These are phyloP conservation scores for Artibeus lituratus DNA, from an alignment of 2,797 vertebrate species.

Conservation along the genomic window DNA sequence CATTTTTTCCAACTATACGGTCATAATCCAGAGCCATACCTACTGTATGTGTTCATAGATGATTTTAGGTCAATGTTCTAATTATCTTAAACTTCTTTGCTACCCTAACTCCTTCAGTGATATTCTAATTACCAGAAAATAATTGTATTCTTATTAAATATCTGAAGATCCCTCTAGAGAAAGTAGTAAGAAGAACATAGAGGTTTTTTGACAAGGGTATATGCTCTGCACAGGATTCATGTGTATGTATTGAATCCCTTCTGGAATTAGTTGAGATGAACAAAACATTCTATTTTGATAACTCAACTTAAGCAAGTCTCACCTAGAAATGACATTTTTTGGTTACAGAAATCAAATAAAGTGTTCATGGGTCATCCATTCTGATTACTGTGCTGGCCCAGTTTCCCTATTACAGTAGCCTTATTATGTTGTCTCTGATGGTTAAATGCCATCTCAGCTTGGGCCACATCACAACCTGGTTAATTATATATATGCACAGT, in stretches of 20 bases:
- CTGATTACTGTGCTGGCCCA: neutral
- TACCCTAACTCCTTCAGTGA: neutral
- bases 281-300: neutral
- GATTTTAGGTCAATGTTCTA: neutral
- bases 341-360: neutral
- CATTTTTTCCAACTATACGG: no score
- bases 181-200: neutral
- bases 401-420: neutral
- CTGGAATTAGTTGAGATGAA: neutral
- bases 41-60: neutral
- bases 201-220: neutral
- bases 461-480: neutral
- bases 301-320: neutral
- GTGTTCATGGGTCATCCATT: neutral
- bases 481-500: neutral
- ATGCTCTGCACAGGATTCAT: neutral
- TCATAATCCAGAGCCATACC: neutral
- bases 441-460: neutral
- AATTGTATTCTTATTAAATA: neutral
- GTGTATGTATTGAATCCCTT: neutral
- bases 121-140: neutral
- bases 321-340: neutral
- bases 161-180: neutral
- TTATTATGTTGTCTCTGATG: neutral
- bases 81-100: neutral